Conservation (phyloP, 2,888 invertebrate species). For the Zaprionus obscuricornis region DNA sequence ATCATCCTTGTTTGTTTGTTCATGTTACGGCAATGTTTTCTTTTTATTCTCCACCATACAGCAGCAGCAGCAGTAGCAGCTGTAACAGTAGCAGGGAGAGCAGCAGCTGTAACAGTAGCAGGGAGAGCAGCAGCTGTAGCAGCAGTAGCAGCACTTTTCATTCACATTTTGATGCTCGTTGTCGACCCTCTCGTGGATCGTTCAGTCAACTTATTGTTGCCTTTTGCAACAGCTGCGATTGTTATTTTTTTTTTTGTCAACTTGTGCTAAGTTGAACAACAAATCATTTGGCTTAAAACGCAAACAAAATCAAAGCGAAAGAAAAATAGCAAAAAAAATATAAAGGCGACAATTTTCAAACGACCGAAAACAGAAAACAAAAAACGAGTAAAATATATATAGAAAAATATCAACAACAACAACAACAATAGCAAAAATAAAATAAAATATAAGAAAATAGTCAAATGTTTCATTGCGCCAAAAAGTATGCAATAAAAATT, state of each 20-base stretch:
- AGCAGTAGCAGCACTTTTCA: background rate
- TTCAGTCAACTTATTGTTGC: conserved; percentile 56
- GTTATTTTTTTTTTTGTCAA: conserved; percentile 60
- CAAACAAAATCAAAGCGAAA: conserved; percentile 67
- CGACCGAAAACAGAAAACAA: background rate
- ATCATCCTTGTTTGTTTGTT: conserved; percentile 59
- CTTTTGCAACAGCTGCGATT: conserved; percentile 72
- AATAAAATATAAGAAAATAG: conserved; percentile 10
- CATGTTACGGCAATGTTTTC: conserved; percentile 53
- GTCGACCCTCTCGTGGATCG: background rate
- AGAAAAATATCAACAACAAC: conserved; percentile 9
- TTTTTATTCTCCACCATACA: conserved; percentile 5
- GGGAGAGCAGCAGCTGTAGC: conserved; percentile 1
- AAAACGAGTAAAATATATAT: background rate
- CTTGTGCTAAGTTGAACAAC: conserved; percentile 76
- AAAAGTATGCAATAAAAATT: too few relatives aligned
- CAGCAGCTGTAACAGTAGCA: background rate
- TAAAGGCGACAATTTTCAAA: conserved; percentile 40
- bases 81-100: background rate
- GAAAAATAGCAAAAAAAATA: conserved; percentile 48
- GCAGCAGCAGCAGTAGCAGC: conserved; percentile 1
- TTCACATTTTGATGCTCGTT: background rate
- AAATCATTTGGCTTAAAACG: conserved; percentile 73
- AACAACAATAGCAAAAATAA: background rate
- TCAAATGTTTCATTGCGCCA: too few relatives aligned